Percentiles rank a stretch among this genome's conserved stretches.
Conservation (phyloP, 2,797 vertebrate species). For the Australoheros facetus region DNA sequence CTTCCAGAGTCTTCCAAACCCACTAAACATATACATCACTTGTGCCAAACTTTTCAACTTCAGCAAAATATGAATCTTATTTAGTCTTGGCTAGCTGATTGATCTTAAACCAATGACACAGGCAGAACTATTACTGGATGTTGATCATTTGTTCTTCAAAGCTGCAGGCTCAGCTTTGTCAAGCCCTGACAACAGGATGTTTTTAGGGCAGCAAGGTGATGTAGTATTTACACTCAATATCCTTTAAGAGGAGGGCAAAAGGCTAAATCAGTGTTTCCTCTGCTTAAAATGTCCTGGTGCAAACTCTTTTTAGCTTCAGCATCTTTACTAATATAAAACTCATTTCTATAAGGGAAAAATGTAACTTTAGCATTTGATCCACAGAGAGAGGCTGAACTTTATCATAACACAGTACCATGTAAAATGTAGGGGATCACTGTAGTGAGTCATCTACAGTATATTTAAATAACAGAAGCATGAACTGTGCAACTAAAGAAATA, state of each 20-base stretch:
- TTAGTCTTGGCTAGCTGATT: background rate
- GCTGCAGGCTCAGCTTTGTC: background rate
- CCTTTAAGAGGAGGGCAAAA: background rate
- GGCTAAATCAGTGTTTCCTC: background rate
- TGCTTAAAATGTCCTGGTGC: background rate
- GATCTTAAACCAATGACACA: fast-evolving
- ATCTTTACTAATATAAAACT: background rate
- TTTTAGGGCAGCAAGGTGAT: background rate
- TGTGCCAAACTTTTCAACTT: background rate
- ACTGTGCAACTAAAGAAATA: background rate
- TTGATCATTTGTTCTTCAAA: background rate
- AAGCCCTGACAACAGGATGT: slow-evolving; percentile 28
- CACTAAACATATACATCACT: background rate
- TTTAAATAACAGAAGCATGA: background rate
- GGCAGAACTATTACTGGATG: background rate
- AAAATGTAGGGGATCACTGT: background rate
- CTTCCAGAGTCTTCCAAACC: background rate
- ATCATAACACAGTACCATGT: background rate
- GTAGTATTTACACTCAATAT: background rate
- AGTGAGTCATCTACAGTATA: background rate
- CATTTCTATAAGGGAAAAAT: background rate
- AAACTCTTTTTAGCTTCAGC: background rate
- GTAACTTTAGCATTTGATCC: background rate
- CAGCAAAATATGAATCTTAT: background rate
- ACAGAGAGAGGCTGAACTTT: background rate